Evolutionary conservation across 2,797 vertebrate genomes (phyloP).

Genomic region (Podarcis siculus): DNA sequence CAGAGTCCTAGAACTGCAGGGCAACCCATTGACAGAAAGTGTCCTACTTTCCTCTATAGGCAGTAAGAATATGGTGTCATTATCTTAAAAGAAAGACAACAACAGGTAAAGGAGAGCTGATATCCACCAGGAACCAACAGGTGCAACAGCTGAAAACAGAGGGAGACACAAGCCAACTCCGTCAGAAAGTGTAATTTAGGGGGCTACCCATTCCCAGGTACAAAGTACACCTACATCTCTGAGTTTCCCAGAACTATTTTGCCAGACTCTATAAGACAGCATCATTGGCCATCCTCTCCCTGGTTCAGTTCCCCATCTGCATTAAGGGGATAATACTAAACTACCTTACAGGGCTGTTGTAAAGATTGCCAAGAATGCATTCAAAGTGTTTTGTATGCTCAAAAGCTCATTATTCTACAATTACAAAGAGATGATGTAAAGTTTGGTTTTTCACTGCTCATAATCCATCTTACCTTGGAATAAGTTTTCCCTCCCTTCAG

Average conservation of each 20-base stretch:
- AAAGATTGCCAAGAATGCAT: background rate
- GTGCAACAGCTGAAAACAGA: background rate
- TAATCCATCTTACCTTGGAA: slow-evolving; percentile 88
- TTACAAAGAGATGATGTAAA: background rate
- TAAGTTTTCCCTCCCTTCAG: slow-evolving; percentile 97
- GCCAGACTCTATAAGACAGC: background rate
- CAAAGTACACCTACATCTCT: background rate
- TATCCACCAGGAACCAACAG: background rate
- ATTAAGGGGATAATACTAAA: background rate
- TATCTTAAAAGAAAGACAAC: background rate
- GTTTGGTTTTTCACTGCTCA: background rate
- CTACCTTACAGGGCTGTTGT: no score
- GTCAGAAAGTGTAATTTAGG: background rate
- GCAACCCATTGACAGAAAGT: background rate
- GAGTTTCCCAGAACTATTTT: background rate
- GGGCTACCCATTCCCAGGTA: background rate
- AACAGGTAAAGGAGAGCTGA: background rate
- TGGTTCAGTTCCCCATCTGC: background rate
- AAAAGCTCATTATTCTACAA: background rate
- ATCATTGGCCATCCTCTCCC: no score
- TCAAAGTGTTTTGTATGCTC: background rate
- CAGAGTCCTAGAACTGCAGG: background rate
- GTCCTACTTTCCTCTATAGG: no score
- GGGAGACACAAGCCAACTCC: background rate
- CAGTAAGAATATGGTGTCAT: background rate